Evolutionary conservation across 2,113 vertebrate species (phyloP).

Genomic region (Penelope pileata): DNA sequence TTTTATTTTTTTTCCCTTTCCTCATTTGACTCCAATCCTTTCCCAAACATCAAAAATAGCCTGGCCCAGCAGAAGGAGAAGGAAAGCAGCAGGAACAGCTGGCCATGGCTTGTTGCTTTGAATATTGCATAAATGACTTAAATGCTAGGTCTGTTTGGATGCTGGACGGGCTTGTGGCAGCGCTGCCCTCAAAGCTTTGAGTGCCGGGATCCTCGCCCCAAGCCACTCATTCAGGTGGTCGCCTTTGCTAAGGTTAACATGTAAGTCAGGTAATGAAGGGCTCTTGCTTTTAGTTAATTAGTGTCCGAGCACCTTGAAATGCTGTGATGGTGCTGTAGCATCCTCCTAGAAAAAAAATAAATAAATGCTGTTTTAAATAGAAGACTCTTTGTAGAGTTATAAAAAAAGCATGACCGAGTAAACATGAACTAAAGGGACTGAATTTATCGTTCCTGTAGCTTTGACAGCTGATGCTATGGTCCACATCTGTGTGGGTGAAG

Average conservation of each 20-base stretch:
- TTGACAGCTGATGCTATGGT: background rate
- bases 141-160: background rate
- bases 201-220: background rate
- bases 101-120: background rate
- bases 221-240: background rate
- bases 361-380: conserved; percentile 31
- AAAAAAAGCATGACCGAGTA: conserved; percentile 34
- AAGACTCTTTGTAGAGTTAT: conserved; percentile 3
- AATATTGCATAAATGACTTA: background rate
- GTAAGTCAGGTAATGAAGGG: background rate
- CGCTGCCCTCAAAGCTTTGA: background rate
- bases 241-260: background rate
- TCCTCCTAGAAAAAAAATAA: background rate
- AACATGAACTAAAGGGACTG: background rate
- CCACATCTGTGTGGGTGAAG: background rate
- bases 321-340: background rate
- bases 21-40: background rate
- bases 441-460: conserved; percentile 19
- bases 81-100: background rate
- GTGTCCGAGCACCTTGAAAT: background rate
- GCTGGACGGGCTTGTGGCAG: background rate
- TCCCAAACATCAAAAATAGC: conserved; percentile 19
- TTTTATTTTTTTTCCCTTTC: background rate
- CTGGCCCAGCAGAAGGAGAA: background rate
- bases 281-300: background rate